phyloP scores from a whole-genome alignment of 2,113 vertebrate genomes.

The Mastomys coucha region DNA sequence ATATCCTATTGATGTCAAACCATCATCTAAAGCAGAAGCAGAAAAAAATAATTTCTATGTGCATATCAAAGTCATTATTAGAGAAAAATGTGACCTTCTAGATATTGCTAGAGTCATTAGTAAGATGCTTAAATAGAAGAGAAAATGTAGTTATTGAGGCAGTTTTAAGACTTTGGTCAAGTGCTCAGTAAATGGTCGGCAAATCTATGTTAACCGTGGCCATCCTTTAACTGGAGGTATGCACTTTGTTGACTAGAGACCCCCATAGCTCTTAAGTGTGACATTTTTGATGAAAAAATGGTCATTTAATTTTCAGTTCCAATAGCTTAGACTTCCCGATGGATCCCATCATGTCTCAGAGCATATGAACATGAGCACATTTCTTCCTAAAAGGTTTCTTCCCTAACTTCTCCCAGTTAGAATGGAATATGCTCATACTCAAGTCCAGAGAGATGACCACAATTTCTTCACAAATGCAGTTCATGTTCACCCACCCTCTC shows the following conservation, averaged over 20 bases:
- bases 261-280: neutral
- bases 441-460: neutral
- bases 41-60: neutral
- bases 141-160: neutral
- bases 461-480: neutral
- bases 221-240: neutral
- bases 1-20: neutral
- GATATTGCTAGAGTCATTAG: neutral
- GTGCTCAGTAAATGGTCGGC: neutral
- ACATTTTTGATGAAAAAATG: neutral
- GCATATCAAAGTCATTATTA: neutral
- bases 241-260: neutral
- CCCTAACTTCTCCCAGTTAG: neutral
- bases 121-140: neutral
- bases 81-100: constrained; percentile 16
- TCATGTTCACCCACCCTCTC: neutral
- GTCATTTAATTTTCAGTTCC: neutral
- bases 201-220: neutral
- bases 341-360: neutral
- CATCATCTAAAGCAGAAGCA: neutral
- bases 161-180: neutral
- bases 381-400: neutral
- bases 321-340: neutral
- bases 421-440: neutral
- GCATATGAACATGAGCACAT: neutral